A percentile compares a stretch with the other conserved stretches of the same genome.
Conservation (phyloP, 2,797 vertebrate genomes). For the Urocyon cinereoargenteus region DNA sequence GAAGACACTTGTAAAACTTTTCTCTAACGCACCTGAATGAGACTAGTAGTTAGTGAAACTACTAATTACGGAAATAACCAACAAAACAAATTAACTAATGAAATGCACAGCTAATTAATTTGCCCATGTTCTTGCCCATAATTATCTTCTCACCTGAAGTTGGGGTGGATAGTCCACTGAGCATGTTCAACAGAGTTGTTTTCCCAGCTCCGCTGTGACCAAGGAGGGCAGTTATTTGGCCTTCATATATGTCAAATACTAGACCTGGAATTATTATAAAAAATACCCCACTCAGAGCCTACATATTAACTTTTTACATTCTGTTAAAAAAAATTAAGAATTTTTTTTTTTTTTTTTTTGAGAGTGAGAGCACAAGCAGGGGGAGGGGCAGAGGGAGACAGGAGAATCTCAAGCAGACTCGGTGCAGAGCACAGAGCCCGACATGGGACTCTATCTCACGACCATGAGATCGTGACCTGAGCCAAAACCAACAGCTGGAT, state of each 20-base stretch:
- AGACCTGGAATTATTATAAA: conserved; percentile 88
- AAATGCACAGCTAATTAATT: not conserved
- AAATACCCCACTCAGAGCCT: not conserved
- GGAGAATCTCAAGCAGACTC: not conserved
- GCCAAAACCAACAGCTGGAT: not conserved
- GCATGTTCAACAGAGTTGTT: conserved; percentile 93
- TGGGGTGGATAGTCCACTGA: conserved; percentile 92
- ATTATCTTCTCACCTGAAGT: conserved; percentile 87
- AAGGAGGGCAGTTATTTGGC: conserved; percentile 96
- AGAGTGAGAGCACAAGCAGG: not conserved
- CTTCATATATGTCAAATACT: conserved; percentile 94
- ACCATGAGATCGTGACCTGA: not conserved
- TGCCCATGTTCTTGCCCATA: no score
- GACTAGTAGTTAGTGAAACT: not conserved
- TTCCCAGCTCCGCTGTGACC: conserved; percentile 97
- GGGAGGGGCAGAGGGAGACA: not conserved
- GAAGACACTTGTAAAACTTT: not conserved
- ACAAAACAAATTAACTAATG: not conserved
- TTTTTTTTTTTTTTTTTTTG: not conserved
- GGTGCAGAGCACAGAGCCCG: rapidly evolving
- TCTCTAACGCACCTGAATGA: not conserved
- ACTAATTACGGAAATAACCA: not conserved
- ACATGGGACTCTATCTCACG: not conserved
- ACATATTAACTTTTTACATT: not conserved
- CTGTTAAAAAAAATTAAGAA: not conserved